phyloP scores from a whole-genome alignment of 2,888 invertebrate genomes.

The Mycalesis mineus region DNA sequence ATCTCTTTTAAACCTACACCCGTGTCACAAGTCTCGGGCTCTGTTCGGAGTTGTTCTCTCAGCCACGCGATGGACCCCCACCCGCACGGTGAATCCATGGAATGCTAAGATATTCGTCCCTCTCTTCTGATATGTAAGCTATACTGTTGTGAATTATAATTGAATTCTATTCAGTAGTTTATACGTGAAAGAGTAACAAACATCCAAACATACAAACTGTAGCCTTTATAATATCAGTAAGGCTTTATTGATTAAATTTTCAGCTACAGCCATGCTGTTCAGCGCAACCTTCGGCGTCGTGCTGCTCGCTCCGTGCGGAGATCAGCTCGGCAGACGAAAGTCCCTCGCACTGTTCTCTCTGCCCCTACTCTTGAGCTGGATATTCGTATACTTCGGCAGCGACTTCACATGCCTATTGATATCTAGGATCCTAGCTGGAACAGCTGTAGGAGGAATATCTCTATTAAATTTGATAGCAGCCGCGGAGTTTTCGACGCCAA shows the following conservation, averaged over 20 bases:
- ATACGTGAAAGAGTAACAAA: no score
- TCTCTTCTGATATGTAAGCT: no score
- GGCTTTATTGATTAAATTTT: not conserved
- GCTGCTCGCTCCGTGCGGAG: not conserved
- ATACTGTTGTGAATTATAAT: no score
- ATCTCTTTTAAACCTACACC: no score
- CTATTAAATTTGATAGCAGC: not conserved
- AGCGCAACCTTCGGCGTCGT: not conserved
- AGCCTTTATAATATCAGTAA: no score
- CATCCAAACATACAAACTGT: no score
- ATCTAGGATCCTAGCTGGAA: not conserved
- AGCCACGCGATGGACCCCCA: no score
- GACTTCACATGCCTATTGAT: not conserved
- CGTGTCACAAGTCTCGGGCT: no score
- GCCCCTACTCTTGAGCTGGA: not conserved
- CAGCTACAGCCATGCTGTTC: not conserved
- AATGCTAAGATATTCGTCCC: no score
- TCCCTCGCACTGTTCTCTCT: not conserved
- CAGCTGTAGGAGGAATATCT: not conserved
- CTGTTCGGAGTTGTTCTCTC: no score
- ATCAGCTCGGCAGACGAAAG: not conserved
- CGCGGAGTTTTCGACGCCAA: not conserved
- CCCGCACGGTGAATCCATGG: no score
- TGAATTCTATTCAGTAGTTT: no score
- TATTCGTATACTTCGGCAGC: not conserved